Conservation (phyloP, 2,888 invertebrate genomes). For the Hydrotaea cyrtoneurina region DNA sequence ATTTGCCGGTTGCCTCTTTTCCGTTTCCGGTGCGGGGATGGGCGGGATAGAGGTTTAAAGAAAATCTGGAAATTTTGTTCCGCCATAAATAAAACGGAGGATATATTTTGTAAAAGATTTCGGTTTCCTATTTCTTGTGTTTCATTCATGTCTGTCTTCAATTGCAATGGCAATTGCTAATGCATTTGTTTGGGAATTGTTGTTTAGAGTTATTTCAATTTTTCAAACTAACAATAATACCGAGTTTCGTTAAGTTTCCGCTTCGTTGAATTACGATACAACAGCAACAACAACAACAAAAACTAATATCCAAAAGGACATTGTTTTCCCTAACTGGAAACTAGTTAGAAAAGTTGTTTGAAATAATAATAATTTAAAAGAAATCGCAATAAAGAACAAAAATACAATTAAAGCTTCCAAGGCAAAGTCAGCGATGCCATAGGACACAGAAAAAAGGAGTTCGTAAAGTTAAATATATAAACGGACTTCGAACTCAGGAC, state of each 20-base stretch:
- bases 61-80: conserved; percentile 39
- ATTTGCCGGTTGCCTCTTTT: not conserved
- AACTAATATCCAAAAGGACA: not conserved
- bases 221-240: conserved; percentile 39
- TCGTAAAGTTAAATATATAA: too few relatives aligned
- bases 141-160: not conserved
- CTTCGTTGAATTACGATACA: not conserved
- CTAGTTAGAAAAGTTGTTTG: not conserved
- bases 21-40: not conserved
- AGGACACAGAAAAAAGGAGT: too few relatives aligned
- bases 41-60: too few relatives aligned
- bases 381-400: not conserved
- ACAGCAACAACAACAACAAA: not conserved
- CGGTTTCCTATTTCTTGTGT: conserved; percentile 35
- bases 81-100: conserved; percentile 54
- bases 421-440: too few relatives aligned
- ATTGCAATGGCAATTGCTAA: conserved; percentile 61
- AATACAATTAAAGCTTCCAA: too few relatives aligned
- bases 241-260: conserved; percentile 21
- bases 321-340: not conserved
- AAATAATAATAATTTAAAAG: not conserved
- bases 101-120: conserved; percentile 46
- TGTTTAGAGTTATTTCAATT: conserved; percentile 39
- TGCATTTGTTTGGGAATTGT: conserved; percentile 54
- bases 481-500: too few relatives aligned